Conservation (phyloP, 2,797 vertebrate genomes). For the Acipenser transmontanus region DNA sequence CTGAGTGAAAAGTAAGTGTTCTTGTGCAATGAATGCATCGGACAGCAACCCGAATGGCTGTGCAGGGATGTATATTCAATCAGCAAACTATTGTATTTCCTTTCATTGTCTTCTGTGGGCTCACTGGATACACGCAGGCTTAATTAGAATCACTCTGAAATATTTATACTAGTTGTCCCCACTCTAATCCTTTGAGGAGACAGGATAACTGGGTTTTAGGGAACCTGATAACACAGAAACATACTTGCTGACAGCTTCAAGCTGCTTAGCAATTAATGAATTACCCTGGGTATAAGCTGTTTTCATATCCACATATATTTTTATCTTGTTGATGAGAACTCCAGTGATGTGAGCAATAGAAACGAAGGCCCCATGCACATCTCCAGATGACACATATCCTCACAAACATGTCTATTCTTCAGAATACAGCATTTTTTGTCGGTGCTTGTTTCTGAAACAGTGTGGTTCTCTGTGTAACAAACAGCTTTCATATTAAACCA, state of each 20-base stretch:
- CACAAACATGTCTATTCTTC: no score
- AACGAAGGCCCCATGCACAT: no score
- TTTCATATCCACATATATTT: slow-evolving; percentile 30
- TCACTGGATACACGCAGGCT: slow-evolving; percentile 35
- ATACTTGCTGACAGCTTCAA: slow-evolving; percentile 42
- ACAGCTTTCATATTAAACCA: no score
- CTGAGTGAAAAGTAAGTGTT: no score
- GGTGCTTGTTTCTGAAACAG: no score
- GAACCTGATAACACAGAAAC: slow-evolving; percentile 36
- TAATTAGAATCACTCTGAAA: slow-evolving; percentile 48
- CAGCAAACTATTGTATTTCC: no score
- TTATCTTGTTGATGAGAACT: slow-evolving; percentile 20
- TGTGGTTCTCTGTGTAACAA: no score
- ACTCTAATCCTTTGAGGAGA: slow-evolving; percentile 41
- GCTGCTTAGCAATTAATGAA: slow-evolving; percentile 44
- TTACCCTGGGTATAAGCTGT: slow-evolving; percentile 29
- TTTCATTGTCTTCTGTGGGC: neutral
- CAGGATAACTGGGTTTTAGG: slow-evolving; percentile 34
- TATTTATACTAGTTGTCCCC: slow-evolving; percentile 38
- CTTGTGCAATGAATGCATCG: no score
- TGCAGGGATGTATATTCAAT: no score
- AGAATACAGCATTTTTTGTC: no score
- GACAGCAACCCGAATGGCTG: no score
- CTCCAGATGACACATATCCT: no score
- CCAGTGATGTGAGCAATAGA: slow-evolving; percentile 9